Conservation (phyloP, 2,113 vertebrate genomes). For the Oncorhynchus gorbuscha region DNA sequence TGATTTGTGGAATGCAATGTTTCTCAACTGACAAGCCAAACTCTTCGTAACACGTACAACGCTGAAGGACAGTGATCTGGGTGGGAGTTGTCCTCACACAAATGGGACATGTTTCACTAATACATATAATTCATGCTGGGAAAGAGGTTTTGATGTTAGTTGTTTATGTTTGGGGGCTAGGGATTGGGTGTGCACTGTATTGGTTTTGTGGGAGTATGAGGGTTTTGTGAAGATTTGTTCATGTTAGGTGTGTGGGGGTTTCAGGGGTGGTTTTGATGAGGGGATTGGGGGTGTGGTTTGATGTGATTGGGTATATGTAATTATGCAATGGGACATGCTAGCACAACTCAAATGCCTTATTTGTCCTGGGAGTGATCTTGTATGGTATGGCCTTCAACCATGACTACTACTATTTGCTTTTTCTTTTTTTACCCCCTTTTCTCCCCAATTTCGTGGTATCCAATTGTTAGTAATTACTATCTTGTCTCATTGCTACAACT, state of each 20-base stretch:
- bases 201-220: not conserved
- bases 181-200: not conserved
- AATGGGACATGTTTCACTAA: not conserved
- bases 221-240: not conserved
- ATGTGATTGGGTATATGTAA: not conserved
- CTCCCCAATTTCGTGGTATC: too few relatives aligned
- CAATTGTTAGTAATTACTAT: too few relatives aligned
- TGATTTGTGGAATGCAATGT: not conserved
- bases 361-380: not conserved
- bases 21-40: constrained; percentile 20
- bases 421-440: too few relatives aligned
- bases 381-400: too few relatives aligned
- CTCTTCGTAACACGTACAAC: not conserved
- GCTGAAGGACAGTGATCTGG: constrained; percentile 5
- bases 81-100: constrained; percentile 20
- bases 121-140: not conserved
- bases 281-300: not conserved
- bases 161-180: not conserved
- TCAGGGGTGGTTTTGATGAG: not conserved
- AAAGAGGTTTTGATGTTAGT: not conserved
- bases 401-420: too few relatives aligned
- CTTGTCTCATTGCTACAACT: too few relatives aligned
- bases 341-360: not conserved
- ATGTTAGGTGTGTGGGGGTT: not conserved
- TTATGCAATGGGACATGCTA: not conserved